Percentiles rank a stretch among this genome's conserved stretches.
phyloP scores from a whole-genome alignment of 2,797 vertebrate species.

The Sphaeramia orbicularis region DNA sequence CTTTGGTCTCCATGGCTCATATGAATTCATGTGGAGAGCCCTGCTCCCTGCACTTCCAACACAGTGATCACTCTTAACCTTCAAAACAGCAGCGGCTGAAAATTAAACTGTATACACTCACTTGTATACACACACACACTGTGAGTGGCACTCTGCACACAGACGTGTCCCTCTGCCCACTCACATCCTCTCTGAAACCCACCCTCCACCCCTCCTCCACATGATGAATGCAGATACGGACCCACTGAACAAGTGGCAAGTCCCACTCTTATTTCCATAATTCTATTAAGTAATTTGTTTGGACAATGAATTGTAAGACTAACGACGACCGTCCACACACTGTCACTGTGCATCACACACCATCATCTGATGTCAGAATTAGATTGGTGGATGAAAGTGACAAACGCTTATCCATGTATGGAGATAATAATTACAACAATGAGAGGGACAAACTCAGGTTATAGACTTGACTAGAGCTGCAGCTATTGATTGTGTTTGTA shows the following conservation, averaged over 20 bases:
- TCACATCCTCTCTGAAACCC: slow-evolving; percentile 13
- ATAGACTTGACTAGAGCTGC: too few species aligned
- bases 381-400: slow-evolving; percentile 10
- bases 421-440: too few species aligned
- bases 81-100: slow-evolving; percentile 45
- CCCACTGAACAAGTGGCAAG: slow-evolving; percentile 12
- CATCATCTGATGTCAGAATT: slow-evolving; percentile 18
- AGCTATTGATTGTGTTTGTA: too few species aligned
- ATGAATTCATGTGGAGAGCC: slow-evolving; percentile 46
- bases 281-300: slow-evolving; percentile 67
- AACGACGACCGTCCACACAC: slow-evolving; percentile 28
- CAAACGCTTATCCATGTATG: too few species aligned
- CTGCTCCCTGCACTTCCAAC: slow-evolving; percentile 31
- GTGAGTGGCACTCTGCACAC: not conserved
- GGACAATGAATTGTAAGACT: slow-evolving; percentile 40
- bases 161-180: slow-evolving; percentile 49
- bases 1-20: slow-evolving; percentile 24
- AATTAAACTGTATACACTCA: slow-evolving; percentile 28
- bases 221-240: too few species aligned
- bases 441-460: too few species aligned
- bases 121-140: slow-evolving; percentile 9
- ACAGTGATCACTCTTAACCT: slow-evolving; percentile 61
- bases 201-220: slow-evolving; percentile 20
- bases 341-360: slow-evolving; percentile 1
- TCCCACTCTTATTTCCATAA: slow-evolving; percentile 63